phyloP scores from a whole-genome alignment of 2,797 vertebrate genomes.

The Onychomys torridus region DNA sequence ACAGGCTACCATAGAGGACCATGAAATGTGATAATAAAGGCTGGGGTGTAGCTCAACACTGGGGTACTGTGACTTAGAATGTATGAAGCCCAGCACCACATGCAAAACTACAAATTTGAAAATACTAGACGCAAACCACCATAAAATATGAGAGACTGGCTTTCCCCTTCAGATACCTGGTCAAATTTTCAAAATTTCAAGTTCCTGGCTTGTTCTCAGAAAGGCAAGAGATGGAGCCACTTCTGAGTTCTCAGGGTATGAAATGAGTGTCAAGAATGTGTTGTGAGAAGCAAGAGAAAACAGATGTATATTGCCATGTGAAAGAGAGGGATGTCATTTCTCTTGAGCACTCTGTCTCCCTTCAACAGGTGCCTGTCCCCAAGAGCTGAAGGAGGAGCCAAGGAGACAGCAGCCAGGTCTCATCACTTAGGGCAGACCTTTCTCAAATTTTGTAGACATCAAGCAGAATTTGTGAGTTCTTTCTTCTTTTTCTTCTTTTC shows the following conservation, averaged over 20 bases:
- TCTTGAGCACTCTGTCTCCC: neutral
- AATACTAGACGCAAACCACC: neutral
- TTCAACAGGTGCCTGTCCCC: neutral
- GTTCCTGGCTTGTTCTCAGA: neutral
- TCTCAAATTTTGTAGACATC: neutral
- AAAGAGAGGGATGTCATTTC: neutral
- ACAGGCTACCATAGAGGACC: neutral
- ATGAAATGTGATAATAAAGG: neutral
- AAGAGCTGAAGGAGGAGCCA: neutral
- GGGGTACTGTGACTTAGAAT: neutral
- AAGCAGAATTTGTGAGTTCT: neutral
- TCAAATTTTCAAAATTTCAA: neutral
- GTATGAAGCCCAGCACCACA: neutral
- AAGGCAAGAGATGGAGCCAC: neutral
- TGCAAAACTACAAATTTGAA: neutral
- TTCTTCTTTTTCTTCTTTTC: neutral
- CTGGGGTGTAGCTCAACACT: neutral
- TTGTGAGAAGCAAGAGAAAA: neutral
- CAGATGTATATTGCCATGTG: neutral
- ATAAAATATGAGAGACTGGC: neutral
- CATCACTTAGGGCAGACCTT: neutral
- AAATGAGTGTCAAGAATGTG: neutral
- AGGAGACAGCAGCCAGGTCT: neutral
- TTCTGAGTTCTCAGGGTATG: neutral
- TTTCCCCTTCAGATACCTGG: neutral